These are phyloP conservation scores for Stramonita haemastoma DNA, from an alignment of 2,888 invertebrate species.

Conservation along the genomic window DNA sequence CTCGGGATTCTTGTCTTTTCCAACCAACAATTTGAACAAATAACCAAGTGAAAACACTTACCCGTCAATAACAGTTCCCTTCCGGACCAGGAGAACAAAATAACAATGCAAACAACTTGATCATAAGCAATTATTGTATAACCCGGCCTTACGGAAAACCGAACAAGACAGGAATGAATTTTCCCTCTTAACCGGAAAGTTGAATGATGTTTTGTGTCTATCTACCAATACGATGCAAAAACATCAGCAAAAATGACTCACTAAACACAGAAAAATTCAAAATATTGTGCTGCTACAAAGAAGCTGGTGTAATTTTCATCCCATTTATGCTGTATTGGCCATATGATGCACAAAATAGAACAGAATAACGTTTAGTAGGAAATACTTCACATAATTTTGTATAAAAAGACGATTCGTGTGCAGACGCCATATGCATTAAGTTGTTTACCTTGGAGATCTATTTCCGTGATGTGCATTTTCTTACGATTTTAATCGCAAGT, in stretches of 20 bases:
- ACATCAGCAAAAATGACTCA: neutral
- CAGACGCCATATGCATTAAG: conserved; percentile 25
- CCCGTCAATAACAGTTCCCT: neutral
- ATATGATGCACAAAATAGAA: too few relatives aligned
- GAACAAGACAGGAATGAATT: neutral
- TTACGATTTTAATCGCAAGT: neutral
- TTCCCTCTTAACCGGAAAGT: conserved; percentile 39
- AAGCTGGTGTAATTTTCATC: too few relatives aligned
- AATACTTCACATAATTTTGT: neutral
- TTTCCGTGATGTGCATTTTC: neutral
- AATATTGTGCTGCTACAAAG: too few relatives aligned
- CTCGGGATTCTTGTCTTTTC: too few relatives aligned
- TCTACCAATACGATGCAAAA: neutral
- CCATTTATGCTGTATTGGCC: too few relatives aligned
- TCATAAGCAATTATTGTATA: neutral
- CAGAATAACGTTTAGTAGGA: neutral
- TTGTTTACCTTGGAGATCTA: conserved; percentile 28
- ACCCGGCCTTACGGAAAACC: neutral
- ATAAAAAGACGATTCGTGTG: neutral
- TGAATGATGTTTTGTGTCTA: neutral
- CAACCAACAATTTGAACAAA: too few relatives aligned
- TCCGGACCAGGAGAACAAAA: too few relatives aligned
- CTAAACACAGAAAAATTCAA: neutral
- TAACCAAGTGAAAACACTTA: neutral
- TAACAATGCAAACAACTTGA: neutral